A percentile compares a stretch with the other conserved stretches of the same genome.
These are phyloP conservation scores for Discoglossus pictus DNA, from an alignment of 2,797 vertebrate genomes.

Conservation along the genomic window DNA sequence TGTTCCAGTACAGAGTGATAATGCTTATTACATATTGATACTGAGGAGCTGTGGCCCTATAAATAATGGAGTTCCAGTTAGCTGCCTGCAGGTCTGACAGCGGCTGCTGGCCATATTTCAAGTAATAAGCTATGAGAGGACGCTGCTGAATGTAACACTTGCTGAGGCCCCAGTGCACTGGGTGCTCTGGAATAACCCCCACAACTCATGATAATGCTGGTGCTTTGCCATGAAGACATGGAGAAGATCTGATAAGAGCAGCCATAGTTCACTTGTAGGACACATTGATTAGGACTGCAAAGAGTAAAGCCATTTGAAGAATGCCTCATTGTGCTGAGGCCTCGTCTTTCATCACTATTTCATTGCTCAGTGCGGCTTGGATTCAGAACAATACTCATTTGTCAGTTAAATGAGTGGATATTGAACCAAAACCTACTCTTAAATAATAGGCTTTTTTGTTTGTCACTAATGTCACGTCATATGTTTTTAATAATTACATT, in stretches of 20 bases:
- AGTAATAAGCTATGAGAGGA: conserved; percentile 6
- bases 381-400: conserved; percentile 9
- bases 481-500: conserved; percentile 22
- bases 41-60: conserved; percentile 7
- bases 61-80: conserved; percentile 26
- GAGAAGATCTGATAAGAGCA: not conserved
- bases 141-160: conserved; percentile 5
- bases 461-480: not conserved
- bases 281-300: not conserved
- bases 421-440: not conserved
- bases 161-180: not conserved
- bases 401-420: conserved; percentile 11
- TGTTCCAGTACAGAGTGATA: not conserved
- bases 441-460: conserved; percentile 6
- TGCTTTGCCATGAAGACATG: not conserved
- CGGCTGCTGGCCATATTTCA: conserved; percentile 16
- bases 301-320: conserved; percentile 20
- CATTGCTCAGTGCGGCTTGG: not conserved
- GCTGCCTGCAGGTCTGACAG: conserved; percentile 26
- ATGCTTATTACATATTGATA: conserved; percentile 27
- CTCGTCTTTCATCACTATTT: not conserved
- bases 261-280: conserved; percentile 3
- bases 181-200: conserved; percentile 2
- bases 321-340: accelerated
- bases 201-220: not conserved